These are phyloP conservation scores for Anadara kagoshimensis DNA, from an alignment of 1,140 invertebrate species.

Conservation along the genomic window DNA sequence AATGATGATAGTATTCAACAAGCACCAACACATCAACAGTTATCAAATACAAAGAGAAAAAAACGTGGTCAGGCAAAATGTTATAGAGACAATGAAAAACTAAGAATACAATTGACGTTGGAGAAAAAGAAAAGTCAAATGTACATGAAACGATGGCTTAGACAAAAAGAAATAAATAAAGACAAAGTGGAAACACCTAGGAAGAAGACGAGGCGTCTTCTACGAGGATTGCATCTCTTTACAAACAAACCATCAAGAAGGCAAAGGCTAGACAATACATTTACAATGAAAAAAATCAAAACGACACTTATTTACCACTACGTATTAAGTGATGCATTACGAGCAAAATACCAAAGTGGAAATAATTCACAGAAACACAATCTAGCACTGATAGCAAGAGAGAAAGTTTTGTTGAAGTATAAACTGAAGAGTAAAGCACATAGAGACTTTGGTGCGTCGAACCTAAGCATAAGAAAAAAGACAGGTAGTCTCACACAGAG, in stretches of 20 bases:
- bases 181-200: constrained; percentile 9
- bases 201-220: constrained; percentile 14
- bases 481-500: neutral
- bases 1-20: too few relatives aligned
- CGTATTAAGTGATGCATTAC: constrained; percentile 8
- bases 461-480: constrained; percentile 1
- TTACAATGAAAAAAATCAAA: too few relatives aligned
- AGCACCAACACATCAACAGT: neutral
- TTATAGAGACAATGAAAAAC: constrained; percentile 9
- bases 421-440: neutral
- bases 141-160: constrained; percentile 15
- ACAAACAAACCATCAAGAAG: too few relatives aligned
- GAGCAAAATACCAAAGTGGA: neutral
- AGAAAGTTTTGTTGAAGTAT: neutral
- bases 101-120: neutral
- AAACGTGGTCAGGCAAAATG: constrained; percentile 12
- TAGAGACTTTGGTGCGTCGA: neutral
- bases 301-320: constrained; percentile 8
- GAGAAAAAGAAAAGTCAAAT: neutral
- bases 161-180: constrained; percentile 12
- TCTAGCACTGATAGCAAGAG: neutral
- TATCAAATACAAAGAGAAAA: neutral
- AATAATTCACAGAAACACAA: neutral
- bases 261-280: too few relatives aligned
- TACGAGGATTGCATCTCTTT: constrained; percentile 2